phyloP scores from a whole-genome alignment of 2,888 invertebrate genomes.

The Oligia latruncula region DNA sequence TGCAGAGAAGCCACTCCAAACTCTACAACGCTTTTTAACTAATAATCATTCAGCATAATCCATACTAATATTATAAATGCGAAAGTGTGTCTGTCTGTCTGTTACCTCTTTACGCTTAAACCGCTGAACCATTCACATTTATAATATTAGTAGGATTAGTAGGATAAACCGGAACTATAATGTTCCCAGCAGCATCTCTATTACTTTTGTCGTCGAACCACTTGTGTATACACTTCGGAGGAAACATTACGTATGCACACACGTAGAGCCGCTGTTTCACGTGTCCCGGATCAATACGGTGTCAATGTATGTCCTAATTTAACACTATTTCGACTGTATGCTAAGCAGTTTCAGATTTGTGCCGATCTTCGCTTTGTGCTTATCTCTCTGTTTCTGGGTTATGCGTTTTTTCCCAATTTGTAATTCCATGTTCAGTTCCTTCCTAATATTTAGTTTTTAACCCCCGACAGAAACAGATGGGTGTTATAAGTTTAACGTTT shows the following conservation, averaged over 20 bases:
- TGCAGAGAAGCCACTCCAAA: not conserved
- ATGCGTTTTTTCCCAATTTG: not conserved
- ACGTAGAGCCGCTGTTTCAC: conserved; percentile 65
- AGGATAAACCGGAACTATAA: not conserved
- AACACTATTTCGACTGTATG: conserved; percentile 31
- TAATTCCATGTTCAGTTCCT: not conserved
- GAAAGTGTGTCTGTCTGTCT: too few relatives aligned
- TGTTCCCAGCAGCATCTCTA: conserved; percentile 16
- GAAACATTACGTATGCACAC: conserved; percentile 71
- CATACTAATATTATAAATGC: too few relatives aligned
- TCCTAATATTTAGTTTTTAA: not conserved
- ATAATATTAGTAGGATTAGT: too few relatives aligned
- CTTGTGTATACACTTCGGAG: conserved; percentile 66
- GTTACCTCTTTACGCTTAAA: too few relatives aligned
- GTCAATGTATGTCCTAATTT: conserved; percentile 52
- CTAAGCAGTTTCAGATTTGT: conserved; percentile 20
- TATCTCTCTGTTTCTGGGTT: not conserved
- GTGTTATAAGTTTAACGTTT: too few relatives aligned
- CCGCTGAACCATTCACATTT: too few relatives aligned
- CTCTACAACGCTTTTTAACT: not conserved
- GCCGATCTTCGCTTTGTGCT: not conserved
- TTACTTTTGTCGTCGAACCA: conserved; percentile 57
- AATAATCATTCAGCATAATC: too few relatives aligned
- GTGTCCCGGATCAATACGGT: conserved; percentile 70
- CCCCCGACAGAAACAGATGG: too few relatives aligned